These are phyloP conservation scores for Sinodicranocentrus sp. DNA, from an alignment of 2,888 invertebrate genomes.

Conservation along the genomic window DNA sequence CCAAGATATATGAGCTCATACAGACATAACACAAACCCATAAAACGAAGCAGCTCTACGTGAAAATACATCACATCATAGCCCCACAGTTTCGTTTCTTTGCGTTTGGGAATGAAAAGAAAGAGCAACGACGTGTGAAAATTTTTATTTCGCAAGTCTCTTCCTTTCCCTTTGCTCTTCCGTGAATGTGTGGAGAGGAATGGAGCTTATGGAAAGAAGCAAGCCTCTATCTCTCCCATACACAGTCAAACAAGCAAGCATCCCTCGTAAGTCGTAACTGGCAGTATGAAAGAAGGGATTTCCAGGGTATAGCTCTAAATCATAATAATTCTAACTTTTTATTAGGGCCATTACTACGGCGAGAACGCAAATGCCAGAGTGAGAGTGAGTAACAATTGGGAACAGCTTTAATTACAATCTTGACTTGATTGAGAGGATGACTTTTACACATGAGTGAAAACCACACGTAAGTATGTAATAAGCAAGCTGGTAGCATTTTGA, in stretches of 20 bases:
- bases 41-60: background rate
- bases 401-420: conserved; percentile 48
- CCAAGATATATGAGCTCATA: conserved; percentile 27
- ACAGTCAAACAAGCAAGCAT: background rate
- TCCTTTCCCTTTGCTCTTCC: background rate
- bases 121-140: conserved; percentile 40
- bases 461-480: background rate
- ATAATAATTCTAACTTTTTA: conserved; percentile 31
- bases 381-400: conserved; percentile 39
- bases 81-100: background rate
- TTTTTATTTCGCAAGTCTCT: conserved; percentile 19
- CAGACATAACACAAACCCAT: background rate
- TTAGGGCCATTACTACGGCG: conserved; percentile 11
- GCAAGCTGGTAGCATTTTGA: no score
- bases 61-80: conserved; percentile 14
- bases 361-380: background rate
- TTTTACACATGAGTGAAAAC: conserved; percentile 4
- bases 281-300: conserved; percentile 11
- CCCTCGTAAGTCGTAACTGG: background rate
- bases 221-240: conserved; percentile 1
- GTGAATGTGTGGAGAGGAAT: conserved; percentile 4
- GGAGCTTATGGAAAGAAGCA: background rate
- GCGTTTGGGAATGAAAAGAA: background rate
- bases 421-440: conserved; percentile 35
- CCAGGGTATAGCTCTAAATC: conserved; percentile 21